Percentiles rank a stretch among this genome's conserved stretches.
These are phyloP conservation scores for Dinomys branickii DNA, from an alignment of 2,113 vertebrate species.

Conservation along the genomic window DNA sequence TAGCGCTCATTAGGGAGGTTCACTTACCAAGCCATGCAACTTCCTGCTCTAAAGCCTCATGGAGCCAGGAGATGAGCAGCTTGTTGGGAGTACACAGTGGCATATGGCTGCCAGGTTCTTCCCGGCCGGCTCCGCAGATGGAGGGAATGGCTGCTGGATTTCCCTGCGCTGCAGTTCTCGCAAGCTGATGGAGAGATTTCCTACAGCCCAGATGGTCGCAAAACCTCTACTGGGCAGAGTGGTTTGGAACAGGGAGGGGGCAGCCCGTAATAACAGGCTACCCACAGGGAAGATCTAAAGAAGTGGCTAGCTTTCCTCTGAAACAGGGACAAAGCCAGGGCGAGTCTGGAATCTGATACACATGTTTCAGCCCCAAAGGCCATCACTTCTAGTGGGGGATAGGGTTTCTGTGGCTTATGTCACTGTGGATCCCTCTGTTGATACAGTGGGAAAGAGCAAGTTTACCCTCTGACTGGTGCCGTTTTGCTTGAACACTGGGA, in stretches of 20 bases:
- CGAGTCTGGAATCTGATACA: not conserved
- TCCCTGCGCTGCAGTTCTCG: conserved; percentile 17
- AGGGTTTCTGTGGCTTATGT: conserved; percentile 29
- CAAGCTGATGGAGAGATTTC: conserved; percentile 83
- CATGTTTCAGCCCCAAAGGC: not conserved
- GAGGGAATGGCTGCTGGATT: conserved; percentile 63
- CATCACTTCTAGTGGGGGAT: not conserved
- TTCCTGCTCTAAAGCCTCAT: conserved; percentile 14
- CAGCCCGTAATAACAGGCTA: conserved; percentile 53
- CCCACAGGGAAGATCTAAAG: not conserved
- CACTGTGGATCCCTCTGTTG: not conserved
- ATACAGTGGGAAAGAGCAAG: not conserved
- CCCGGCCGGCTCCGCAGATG: conserved; percentile 33
- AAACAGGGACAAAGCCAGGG: not conserved
- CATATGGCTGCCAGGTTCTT: conserved; percentile 72
- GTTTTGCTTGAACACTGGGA: not conserved
- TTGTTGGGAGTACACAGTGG: conserved; percentile 57
- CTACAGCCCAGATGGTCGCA: conserved; percentile 81
- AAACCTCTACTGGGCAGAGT: conserved; percentile 82
- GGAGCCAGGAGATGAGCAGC: conserved; percentile 53
- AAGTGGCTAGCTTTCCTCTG: not conserved
- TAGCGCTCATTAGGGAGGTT: not conserved
- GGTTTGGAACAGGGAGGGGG: conserved; percentile 63
- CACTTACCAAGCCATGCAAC: not conserved
- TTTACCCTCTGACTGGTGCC: not conserved